Evolutionary conservation across 2,888 invertebrate genomes (phyloP).

Genomic region (Zaprionus obscuricornis): DNA sequence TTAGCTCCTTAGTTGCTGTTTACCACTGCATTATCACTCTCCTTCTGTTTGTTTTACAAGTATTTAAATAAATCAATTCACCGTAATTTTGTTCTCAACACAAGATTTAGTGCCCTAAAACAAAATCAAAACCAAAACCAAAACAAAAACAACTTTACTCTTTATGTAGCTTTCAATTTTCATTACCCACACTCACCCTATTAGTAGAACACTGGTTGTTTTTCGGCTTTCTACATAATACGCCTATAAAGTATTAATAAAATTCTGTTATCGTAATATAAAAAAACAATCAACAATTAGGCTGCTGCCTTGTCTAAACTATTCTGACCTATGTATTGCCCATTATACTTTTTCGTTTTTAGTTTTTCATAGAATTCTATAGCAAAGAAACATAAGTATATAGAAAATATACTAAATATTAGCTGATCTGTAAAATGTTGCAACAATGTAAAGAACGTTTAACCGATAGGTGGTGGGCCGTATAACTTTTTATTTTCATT

Average conservation of each 20-base stretch:
- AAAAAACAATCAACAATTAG: slow-evolving; percentile 34
- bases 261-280: too few relatives aligned
- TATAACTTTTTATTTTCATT: slow-evolving; percentile 34
- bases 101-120: slow-evolving; percentile 52
- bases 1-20: slow-evolving; percentile 58
- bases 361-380: slow-evolving; percentile 39
- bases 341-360: slow-evolving; percentile 33
- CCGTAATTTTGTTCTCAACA: slow-evolving; percentile 69
- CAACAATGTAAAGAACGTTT: slow-evolving; percentile 49
- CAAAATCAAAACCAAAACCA: slow-evolving; percentile 21
- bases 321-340: slow-evolving; percentile 30
- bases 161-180: slow-evolving; percentile 59
- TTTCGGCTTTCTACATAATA: slow-evolving; percentile 56
- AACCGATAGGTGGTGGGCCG: slow-evolving; percentile 66
- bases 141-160: slow-evolving; percentile 58
- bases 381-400: slow-evolving; percentile 46
- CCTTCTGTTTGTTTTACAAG: slow-evolving; percentile 43
- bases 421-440: slow-evolving; percentile 76
- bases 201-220: slow-evolving; percentile 62
- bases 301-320: slow-evolving; percentile 20
- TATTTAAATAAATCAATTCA: slow-evolving; percentile 58
- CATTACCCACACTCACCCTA: slow-evolving; percentile 65
- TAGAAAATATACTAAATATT: slow-evolving; percentile 70
- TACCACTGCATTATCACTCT: slow-evolving; percentile 65
- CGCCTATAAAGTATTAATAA: slow-evolving; percentile 33